phyloP scores from a whole-genome alignment of 1,140 invertebrate species.

The Zaprionus gabonicus region DNA sequence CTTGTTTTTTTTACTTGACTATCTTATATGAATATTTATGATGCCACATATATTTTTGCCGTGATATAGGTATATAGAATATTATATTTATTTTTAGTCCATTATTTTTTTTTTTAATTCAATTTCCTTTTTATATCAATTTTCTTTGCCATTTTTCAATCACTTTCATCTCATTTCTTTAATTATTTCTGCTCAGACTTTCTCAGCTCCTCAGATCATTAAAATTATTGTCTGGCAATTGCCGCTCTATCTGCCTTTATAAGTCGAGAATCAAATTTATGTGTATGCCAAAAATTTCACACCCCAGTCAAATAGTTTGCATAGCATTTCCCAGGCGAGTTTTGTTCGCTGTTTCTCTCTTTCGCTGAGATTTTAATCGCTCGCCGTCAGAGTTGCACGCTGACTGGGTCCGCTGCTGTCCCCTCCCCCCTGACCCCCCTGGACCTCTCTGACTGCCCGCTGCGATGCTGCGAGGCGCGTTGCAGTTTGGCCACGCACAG shows the following conservation, averaged over 20 bases:
- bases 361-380: constrained; percentile 72
- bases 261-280: constrained; percentile 37
- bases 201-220: constrained; percentile 11
- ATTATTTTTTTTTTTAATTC: neutral
- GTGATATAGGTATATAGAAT: neutral
- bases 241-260: constrained; percentile 32
- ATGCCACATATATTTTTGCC: too few species aligned
- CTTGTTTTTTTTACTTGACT: too few species aligned
- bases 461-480: constrained; percentile 40
- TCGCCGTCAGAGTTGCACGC: constrained; percentile 53
- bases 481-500: constrained; percentile 68
- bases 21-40: too few species aligned
- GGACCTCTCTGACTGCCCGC: constrained; percentile 43
- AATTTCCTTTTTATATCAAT: neutral
- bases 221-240: constrained; percentile 27
- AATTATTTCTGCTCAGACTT: neutral
- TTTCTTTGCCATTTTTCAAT: neutral
- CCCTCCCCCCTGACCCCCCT: neutral
- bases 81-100: neutral
- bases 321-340: constrained; percentile 48
- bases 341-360: constrained; percentile 25
- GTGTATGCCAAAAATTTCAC: constrained; percentile 50
- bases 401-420: neutral
- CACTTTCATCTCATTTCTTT: neutral
- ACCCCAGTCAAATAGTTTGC: constrained; percentile 41